Base-by-base conservation (phyloP, 2,113 vertebrate genomes). In the Coryphaenoides rupestris region DNA sequence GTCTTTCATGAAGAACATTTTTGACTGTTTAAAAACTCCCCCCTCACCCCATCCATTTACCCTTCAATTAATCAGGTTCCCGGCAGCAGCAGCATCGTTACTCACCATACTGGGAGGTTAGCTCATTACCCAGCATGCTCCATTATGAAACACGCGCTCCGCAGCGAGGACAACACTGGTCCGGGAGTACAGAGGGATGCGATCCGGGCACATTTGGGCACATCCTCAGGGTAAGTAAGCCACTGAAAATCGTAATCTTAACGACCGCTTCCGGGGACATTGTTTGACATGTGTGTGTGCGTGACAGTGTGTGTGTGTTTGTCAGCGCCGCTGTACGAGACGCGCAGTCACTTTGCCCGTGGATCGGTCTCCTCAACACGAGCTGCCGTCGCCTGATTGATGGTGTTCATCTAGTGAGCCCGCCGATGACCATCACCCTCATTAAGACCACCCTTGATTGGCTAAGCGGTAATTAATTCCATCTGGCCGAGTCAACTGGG, bases 361-460 rank as follows among this genome's bases (percentile, higher is more conserved):
- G 67, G 69, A 69, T 69, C 60, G 49, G 1, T 72, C 77, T 77
- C 50, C 60, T 24, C 46, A 23, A 26, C 60, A 72, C 68, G 63
- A 60, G 55, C 59, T 54, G 47, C 66, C 63, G 70, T 65, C 52
- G 45, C 76, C 81, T 89, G 89, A 91, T 89, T 89, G 87, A 90
- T 91, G 79, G 77, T 74, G 55, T 76, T 83, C 80, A 79, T 85
- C 71, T 78, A 73, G 70, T 77, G 74, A 55, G 57, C 67, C 72
- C 54, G 64, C 82, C 67, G 67, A 81, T 87, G 86, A 80, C 86
- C 88, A 81, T 76, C 80, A 73, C 79, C 78, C 88, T 85, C 90
- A 90, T 90, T 90, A 92, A 81, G 80, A 73, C 67, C 63, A 77
- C 40, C 72, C 79, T 84, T 87, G 88, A 90, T 90, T 91, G 88